phyloP scores from a whole-genome alignment of 2,888 invertebrate species.

The Papilio protenor region DNA sequence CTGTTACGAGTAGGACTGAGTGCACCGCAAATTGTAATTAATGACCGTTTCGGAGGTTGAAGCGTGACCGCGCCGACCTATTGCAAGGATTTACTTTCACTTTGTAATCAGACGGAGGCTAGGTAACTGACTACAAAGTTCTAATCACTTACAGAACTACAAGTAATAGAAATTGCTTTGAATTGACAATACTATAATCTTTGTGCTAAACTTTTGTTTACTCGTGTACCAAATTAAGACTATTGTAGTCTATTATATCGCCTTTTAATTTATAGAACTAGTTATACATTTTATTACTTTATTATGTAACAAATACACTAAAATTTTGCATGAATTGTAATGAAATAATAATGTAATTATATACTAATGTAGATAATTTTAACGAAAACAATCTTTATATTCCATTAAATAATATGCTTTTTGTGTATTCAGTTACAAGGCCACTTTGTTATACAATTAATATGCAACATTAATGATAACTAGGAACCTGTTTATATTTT shows the following conservation, averaged over 20 bases:
- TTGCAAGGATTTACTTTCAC: slow-evolving; percentile 42
- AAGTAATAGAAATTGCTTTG: neutral
- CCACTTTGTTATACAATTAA: slow-evolving; percentile 9
- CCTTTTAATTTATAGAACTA: neutral
- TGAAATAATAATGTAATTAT: neutral
- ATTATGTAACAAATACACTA: neutral
- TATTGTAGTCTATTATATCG: neutral
- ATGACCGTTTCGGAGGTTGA: slow-evolving; percentile 60
- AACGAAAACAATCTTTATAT: slow-evolving; percentile 3
- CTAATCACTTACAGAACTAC: neutral
- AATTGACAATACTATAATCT: neutral
- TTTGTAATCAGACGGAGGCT: slow-evolving; percentile 19
- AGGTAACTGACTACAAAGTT: slow-evolving; percentile 1
- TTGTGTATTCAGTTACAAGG: slow-evolving; percentile 9
- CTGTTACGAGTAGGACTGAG: slow-evolving; percentile 51
- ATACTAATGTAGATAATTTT: slow-evolving; percentile 1
- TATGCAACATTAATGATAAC: slow-evolving; percentile 21
- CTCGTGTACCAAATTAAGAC: neutral
- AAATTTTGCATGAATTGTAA: neutral
- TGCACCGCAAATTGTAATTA: slow-evolving; percentile 63
- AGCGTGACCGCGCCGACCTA: slow-evolving; percentile 48
- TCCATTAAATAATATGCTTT: neutral
- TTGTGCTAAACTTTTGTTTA: neutral
- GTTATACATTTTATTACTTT: neutral
- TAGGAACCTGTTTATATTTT: slow-evolving; percentile 1